These are phyloP conservation scores for Callyntrura sp. DNA, from an alignment of 2,888 invertebrate genomes.

Conservation along the genomic window DNA sequence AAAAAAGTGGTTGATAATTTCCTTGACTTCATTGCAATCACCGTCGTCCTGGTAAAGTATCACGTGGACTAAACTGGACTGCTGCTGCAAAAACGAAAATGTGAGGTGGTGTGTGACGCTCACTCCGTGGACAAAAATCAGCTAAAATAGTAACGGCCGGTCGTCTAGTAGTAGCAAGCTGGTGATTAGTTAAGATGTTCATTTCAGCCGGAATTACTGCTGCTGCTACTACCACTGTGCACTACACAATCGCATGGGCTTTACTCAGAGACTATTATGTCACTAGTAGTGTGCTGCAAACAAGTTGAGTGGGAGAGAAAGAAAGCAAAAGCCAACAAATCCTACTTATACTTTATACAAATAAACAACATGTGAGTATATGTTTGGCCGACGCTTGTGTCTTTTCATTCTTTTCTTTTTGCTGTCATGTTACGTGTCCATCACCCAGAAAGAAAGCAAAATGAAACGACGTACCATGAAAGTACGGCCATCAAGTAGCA, in stretches of 20 bases:
- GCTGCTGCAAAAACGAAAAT: neutral
- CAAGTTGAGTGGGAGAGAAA: neutral
- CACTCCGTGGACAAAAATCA: constrained; percentile 21
- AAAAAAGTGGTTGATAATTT: constrained; percentile 65
- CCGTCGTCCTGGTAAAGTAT: neutral
- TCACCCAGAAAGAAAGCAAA: constrained; percentile 40
- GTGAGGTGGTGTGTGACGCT: constrained; percentile 1
- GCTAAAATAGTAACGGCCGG: constrained; percentile 13
- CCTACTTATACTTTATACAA: neutral
- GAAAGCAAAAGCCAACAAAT: neutral
- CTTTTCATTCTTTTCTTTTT: constrained; percentile 13
- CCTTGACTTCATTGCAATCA: constrained; percentile 43
- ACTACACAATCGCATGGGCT: neutral
- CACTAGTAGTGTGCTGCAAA: neutral
- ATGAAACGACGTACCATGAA: constrained; percentile 37
- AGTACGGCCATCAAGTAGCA: no score
- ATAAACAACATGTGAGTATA: constrained; percentile 14
- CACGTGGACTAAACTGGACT: neutral
- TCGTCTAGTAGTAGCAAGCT: neutral
- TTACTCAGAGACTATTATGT: constrained; percentile 20
- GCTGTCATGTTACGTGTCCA: constrained; percentile 54
- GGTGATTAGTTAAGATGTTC: constrained; percentile 72
- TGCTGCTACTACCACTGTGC: constrained; percentile 22
- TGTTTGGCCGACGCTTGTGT: neutral
- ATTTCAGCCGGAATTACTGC: constrained; percentile 30